A percentile compares a stretch with the other conserved stretches of the same genome.
phyloP scores from a whole-genome alignment of 2,888 invertebrate genomes.

The Temnothorax unifasciatus region DNA sequence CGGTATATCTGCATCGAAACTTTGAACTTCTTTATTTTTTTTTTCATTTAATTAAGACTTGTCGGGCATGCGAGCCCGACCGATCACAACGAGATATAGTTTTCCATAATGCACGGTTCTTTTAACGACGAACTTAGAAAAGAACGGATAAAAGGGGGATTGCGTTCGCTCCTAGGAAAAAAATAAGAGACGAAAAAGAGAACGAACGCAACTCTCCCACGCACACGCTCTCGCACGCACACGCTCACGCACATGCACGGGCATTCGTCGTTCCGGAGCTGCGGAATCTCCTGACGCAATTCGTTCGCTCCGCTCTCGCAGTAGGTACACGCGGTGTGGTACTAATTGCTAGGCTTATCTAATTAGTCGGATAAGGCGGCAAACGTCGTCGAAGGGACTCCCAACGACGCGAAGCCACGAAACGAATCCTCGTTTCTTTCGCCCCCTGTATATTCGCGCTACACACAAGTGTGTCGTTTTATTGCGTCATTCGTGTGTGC shows the following conservation, averaged over 20 bases:
- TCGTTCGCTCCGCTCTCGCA: conserved; percentile 42
- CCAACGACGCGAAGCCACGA: conserved; percentile 22
- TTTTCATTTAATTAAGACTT: conserved; percentile 79
- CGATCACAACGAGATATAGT: conserved; percentile 84
- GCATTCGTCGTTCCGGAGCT: conserved; percentile 57
- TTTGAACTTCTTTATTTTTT: conserved; percentile 78
- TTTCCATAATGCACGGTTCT: conserved; percentile 71
- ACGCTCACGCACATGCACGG: conserved; percentile 8
- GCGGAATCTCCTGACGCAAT: conserved; percentile 57
- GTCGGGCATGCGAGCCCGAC: conserved; percentile 75
- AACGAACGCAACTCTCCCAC: conserved; percentile 61
- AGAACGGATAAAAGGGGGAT: conserved; percentile 53
- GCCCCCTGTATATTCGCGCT: conserved; percentile 1
- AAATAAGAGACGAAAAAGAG: conserved; percentile 38
- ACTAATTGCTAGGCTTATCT: conserved; percentile 66
- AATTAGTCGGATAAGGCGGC: conserved; percentile 59
- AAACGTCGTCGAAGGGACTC: not conserved
- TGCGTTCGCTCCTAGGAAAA: conserved; percentile 59
- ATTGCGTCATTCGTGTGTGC: conserved; percentile 54
- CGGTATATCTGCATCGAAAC: conserved; percentile 67
- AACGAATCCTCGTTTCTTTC: not conserved
- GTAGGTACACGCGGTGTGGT: conserved; percentile 54
- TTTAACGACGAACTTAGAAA: conserved; percentile 77
- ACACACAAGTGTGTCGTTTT: conserved; percentile 62
- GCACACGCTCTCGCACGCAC: not conserved